Evolutionary conservation across 2,797 vertebrate species (phyloP).

Genomic region (Hyperoplus immaculatus): DNA sequence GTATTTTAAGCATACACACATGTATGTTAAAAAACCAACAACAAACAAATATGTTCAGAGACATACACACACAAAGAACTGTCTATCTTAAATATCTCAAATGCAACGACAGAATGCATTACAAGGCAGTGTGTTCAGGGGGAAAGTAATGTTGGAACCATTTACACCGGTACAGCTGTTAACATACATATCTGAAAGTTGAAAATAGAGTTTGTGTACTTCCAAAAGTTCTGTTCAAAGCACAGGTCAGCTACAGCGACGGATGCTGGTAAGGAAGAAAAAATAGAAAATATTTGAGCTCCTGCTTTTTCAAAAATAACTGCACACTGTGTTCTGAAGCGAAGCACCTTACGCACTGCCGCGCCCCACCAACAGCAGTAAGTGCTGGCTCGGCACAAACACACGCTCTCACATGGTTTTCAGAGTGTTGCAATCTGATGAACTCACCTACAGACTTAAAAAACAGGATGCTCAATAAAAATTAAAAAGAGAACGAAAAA

Average conservation of each 20-base stretch:
- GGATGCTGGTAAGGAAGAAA: constrained; percentile 55
- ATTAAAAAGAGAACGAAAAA: not conserved
- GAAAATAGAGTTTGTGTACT: constrained; percentile 27
- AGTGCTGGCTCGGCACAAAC: constrained; percentile 24
- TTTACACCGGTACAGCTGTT: constrained; percentile 26
- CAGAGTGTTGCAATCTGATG: constrained; percentile 10
- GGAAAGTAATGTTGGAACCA: constrained; percentile 8
- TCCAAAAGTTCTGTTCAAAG: constrained; percentile 12
- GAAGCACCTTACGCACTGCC: not conserved
- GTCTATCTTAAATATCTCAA: constrained; percentile 48
- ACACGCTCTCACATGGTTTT: not conserved
- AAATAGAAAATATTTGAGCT: not conserved
- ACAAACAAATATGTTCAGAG: not conserved
- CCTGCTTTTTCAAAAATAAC: constrained; percentile 9
- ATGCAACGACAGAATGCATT: constrained; percentile 34
- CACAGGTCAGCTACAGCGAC: constrained; percentile 35
- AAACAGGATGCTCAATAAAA: constrained; percentile 29
- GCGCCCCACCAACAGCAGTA: not conserved
- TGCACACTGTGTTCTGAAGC: not conserved
- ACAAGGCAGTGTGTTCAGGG: constrained; percentile 41
- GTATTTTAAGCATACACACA: not conserved
- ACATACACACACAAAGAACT: not conserved
- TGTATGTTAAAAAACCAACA: not conserved
- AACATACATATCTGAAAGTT: constrained; percentile 2
- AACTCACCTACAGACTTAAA: constrained; percentile 18